Percentiles rank a stretch among this genome's conserved stretches.
Conservation (phyloP, 2,113 vertebrate species). For the Phrynosoma blainvillii region DNA sequence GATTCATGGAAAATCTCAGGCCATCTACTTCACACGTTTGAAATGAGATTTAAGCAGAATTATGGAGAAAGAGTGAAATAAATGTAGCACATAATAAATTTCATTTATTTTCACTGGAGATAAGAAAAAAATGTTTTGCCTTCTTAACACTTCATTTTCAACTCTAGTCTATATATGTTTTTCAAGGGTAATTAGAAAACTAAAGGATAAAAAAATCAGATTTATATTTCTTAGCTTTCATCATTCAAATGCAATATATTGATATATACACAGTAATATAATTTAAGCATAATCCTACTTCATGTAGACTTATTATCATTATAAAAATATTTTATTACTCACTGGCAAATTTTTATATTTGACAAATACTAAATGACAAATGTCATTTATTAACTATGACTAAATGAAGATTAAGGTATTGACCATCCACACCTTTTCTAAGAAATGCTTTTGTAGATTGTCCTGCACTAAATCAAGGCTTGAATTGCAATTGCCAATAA, state of each 20-base stretch:
- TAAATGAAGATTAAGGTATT: constrained; percentile 40
- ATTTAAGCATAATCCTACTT: constrained; percentile 19
- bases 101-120: constrained; percentile 25
- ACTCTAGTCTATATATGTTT: not conserved
- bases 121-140: constrained; percentile 11
- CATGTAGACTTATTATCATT: constrained; percentile 26
- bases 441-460: constrained; percentile 45
- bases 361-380: not conserved
- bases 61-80: not conserved
- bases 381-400: constrained; percentile 48
- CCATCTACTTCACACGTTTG: not conserved
- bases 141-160: constrained; percentile 23
- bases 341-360: constrained; percentile 35
- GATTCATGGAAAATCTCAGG: not conserved
- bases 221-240: constrained; percentile 17
- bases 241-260: not conserved
- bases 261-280: constrained; percentile 10
- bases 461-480: constrained; percentile 38
- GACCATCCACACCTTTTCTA: constrained; percentile 23
- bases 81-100: not conserved
- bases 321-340: constrained; percentile 37
- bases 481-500: constrained; percentile 62
- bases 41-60: not conserved
- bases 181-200: not conserved
- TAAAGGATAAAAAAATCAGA: constrained; percentile 18